Evolutionary conservation across 2,888 invertebrate species (phyloP).

Genomic region (Trachelus stipa): DNA sequence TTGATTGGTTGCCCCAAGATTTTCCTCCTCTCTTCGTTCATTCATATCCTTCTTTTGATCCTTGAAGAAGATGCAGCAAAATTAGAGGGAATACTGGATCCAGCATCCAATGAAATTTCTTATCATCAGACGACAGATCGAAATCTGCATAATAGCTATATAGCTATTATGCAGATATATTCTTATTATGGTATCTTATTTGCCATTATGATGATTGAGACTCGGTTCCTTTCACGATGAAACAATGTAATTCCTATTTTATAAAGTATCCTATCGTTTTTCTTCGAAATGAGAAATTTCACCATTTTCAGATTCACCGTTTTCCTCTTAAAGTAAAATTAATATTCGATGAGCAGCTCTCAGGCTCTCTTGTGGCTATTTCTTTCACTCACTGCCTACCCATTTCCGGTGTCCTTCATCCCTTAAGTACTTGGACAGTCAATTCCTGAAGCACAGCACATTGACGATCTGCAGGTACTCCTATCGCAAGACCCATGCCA

Average conservation of each 20-base stretch:
- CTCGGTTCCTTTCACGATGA: neutral
- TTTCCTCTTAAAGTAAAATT: neutral
- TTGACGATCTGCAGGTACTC: too few relatives aligned
- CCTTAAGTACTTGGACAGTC: too few relatives aligned
- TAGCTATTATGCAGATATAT: neutral
- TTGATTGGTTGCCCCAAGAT: neutral
- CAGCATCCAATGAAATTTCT: neutral
- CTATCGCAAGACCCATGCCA: too few relatives aligned
- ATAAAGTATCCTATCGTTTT: neutral
- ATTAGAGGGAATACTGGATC: neutral
- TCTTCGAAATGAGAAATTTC: neutral
- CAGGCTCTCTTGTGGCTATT: too few relatives aligned
- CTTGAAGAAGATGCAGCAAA: neutral
- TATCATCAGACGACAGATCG: neutral
- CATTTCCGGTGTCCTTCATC: too few relatives aligned
- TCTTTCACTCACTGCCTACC: too few relatives aligned
- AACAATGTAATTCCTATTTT: neutral
- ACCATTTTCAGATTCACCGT: neutral
- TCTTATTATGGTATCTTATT: neutral
- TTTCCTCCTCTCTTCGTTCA: neutral
- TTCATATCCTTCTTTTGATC: neutral
- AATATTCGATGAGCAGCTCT: too few relatives aligned
- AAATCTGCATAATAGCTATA: neutral
- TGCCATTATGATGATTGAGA: neutral
- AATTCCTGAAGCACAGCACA: too few relatives aligned